Evolutionary conservation across 2,113 vertebrate genomes (phyloP).

Genomic region (Calonectris borealis): DNA sequence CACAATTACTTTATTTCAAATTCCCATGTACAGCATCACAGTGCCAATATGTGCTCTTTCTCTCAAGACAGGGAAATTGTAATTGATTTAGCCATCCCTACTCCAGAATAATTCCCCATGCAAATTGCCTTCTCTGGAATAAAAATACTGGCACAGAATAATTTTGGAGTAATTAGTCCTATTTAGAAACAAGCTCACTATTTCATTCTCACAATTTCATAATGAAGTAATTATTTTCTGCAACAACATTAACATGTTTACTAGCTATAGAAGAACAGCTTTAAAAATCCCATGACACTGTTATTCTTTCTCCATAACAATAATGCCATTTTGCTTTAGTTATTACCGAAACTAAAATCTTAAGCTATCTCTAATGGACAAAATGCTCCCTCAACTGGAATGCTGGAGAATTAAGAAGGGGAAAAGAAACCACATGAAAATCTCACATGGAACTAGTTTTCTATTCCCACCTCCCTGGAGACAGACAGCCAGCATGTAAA

Average conservation of each 20-base stretch:
- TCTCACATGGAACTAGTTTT: background rate
- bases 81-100: background rate
- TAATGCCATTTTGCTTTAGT: constrained; percentile 7
- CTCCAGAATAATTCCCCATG: background rate
- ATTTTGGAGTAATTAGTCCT: background rate
- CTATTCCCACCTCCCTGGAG: background rate
- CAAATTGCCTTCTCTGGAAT: background rate
- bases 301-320: constrained; percentile 3
- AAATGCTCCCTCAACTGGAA: constrained; percentile 12
- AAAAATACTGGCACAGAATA: background rate
- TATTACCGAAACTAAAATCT: background rate
- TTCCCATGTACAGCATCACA: background rate
- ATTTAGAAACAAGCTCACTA: background rate
- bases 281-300: background rate
- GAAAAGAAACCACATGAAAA: background rate
- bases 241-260: background rate
- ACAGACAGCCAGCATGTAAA: background rate
- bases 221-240: constrained; percentile 6
- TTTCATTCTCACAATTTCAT: background rate
- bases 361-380: background rate
- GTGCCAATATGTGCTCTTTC: background rate
- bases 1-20: background rate
- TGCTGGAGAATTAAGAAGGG: background rate
- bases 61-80: background rate
- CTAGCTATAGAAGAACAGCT: background rate